Conservation (phyloP, 2,888 invertebrate species). For the Orthosia gracilis region DNA sequence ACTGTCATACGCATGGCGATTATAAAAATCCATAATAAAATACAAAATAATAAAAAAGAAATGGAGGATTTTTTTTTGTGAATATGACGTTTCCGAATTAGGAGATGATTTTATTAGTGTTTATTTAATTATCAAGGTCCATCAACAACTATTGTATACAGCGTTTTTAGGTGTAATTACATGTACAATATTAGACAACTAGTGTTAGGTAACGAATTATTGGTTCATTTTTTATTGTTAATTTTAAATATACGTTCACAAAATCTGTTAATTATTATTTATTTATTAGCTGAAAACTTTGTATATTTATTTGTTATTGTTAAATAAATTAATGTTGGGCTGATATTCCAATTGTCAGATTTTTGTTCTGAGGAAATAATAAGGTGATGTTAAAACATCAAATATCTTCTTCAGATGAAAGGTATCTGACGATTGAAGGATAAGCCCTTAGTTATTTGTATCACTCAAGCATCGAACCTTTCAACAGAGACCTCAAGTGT, state of each 20-base stretch:
- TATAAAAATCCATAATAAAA: too few species aligned
- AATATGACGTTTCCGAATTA: too few species aligned
- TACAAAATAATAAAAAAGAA: too few species aligned
- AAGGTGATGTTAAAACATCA: too few species aligned
- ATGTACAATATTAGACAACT: too few species aligned
- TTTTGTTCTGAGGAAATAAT: neutral
- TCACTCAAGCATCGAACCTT: constrained; percentile 80
- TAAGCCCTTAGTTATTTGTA: constrained; percentile 24
- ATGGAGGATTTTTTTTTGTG: too few species aligned
- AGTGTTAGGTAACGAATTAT: neutral
- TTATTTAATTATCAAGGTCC: neutral
- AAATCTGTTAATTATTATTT: neutral
- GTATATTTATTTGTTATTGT: neutral
- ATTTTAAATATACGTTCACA: constrained; percentile 6
- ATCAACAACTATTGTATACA: too few species aligned
- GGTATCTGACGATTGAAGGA: neutral
- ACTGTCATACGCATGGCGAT: too few species aligned
- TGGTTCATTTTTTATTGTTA: neutral
- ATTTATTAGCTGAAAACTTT: neutral
- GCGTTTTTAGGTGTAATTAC: too few species aligned
- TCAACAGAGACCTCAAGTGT: constrained; percentile 87
- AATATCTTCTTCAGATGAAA: neutral
- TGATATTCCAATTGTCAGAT: neutral
- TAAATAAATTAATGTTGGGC: neutral
- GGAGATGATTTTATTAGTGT: neutral